A percentile compares a stretch with the other conserved stretches of the same genome.
phyloP scores from a whole-genome alignment of 1,140 invertebrate species.

The Cydia pomonella region DNA sequence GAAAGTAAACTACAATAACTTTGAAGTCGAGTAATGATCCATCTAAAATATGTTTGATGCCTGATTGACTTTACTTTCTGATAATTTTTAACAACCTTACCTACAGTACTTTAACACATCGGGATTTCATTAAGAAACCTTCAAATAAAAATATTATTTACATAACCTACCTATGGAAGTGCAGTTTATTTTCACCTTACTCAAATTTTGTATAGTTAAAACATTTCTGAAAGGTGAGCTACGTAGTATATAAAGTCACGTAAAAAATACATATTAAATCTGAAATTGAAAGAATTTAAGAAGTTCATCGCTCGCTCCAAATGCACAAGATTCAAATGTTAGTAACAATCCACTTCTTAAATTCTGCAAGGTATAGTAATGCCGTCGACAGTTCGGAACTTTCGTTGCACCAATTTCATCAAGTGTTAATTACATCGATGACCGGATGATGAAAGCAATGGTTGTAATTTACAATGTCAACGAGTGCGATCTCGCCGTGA shows the following conservation, averaged over 20 bases:
- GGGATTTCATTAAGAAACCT: too few relatives aligned
- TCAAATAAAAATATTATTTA: too few relatives aligned
- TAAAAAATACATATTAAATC: not conserved
- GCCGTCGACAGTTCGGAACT: not conserved
- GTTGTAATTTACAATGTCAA: constrained; percentile 75
- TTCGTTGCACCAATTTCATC: constrained; percentile 72
- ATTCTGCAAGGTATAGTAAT: constrained; percentile 6
- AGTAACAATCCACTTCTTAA: constrained; percentile 28
- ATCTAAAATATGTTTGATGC: too few relatives aligned
- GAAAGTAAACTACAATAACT: too few relatives aligned
- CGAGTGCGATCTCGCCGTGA: constrained; percentile 68
- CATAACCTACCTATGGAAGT: too few relatives aligned
- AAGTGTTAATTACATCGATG: constrained; percentile 56
- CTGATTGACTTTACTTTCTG: too few relatives aligned
- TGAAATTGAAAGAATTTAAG: constrained; percentile 11
- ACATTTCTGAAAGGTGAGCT: not conserved
- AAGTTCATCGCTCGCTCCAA: constrained; percentile 12
- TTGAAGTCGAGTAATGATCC: too few relatives aligned
- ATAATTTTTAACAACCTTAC: too few relatives aligned
- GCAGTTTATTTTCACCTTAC: too few relatives aligned
- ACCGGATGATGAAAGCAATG: constrained; percentile 73
- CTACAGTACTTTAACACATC: too few relatives aligned
- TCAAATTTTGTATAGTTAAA: not conserved
- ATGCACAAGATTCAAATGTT: constrained; percentile 33
- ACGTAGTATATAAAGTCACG: not conserved